These are phyloP conservation scores for Lepilemur septentrionalis DNA, from an alignment of 2,797 vertebrate genomes.

Conservation along the genomic window DNA sequence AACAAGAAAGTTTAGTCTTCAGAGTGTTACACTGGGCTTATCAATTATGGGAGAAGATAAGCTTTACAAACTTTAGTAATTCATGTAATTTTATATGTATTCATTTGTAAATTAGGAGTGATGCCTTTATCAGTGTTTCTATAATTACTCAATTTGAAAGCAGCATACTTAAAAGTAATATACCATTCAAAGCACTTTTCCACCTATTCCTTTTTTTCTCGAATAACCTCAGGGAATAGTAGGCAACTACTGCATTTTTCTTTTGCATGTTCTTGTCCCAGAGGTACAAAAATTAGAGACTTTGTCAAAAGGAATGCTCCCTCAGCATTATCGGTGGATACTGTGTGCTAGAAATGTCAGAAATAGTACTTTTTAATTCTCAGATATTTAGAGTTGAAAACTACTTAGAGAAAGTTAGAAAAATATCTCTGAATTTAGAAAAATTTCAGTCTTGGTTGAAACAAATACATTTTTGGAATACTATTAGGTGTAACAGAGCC, in stretches of 20 bases:
- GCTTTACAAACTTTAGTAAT: neutral
- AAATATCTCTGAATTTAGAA: neutral
- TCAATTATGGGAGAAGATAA: neutral
- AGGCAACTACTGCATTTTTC: conserved; percentile 33
- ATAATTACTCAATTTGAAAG: neutral
- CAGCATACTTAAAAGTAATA: neutral
- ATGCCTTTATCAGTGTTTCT: neutral
- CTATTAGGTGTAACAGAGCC: neutral
- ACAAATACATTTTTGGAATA: neutral
- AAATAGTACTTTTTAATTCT: conserved; percentile 50
- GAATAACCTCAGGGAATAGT: neutral
- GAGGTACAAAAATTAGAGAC: conserved; percentile 20
- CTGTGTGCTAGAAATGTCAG: conserved; percentile 47
- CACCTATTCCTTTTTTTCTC: neutral
- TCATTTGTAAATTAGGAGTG: neutral
- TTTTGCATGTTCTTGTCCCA: conserved; percentile 8
- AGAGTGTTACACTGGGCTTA: neutral
- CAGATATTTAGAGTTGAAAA: conserved; percentile 38
- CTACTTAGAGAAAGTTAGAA: neutral
- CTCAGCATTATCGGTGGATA: conserved; percentile 43
- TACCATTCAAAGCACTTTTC: neutral
- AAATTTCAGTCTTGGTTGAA: neutral
- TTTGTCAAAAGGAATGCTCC: conserved; percentile 38
- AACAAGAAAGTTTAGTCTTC: neutral
- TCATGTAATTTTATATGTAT: neutral